Percentiles rank a stretch among this genome's conserved stretches.
These are phyloP conservation scores for Coluber constrictor DNA, from an alignment of 2,797 vertebrate species.

Conservation along the genomic window DNA sequence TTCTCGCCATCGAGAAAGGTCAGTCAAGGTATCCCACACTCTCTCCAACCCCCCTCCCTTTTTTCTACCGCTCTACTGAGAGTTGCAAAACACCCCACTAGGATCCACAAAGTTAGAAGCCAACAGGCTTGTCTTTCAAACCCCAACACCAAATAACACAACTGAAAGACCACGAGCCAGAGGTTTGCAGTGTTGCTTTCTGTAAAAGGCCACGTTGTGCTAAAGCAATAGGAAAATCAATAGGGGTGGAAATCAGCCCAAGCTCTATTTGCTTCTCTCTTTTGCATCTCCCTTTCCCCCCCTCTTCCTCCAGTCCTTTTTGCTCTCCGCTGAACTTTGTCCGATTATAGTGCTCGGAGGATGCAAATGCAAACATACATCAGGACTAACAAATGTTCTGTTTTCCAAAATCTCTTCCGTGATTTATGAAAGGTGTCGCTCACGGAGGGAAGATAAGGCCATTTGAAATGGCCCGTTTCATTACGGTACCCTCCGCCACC, in stretches of 20 bases:
- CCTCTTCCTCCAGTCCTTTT: background rate
- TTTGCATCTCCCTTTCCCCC: too few relatives aligned
- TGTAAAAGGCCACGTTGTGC: background rate
- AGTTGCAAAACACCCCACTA: background rate
- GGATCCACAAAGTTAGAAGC: background rate
- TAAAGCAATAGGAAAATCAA: constrained; percentile 17
- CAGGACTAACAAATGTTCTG: constrained; percentile 82
- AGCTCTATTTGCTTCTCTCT: background rate
- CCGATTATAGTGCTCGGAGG: background rate
- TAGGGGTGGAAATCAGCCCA: background rate
- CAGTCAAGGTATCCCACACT: too few relatives aligned
- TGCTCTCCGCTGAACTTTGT: background rate
- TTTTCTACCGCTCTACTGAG: background rate
- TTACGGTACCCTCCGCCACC: constrained; percentile 87
- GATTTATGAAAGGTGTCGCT: constrained; percentile 97
- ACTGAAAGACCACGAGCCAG: constrained; percentile 1
- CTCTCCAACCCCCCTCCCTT: too few relatives aligned
- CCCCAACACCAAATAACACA: background rate
- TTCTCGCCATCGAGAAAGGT: too few relatives aligned
- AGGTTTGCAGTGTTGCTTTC: background rate
- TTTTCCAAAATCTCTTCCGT: constrained; percentile 80
- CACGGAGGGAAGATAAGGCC: constrained; percentile 92
- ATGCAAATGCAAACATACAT: constrained; percentile 63
- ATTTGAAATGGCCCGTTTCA: constrained; percentile 98
- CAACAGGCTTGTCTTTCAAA: background rate